Conservation (phyloP, 2,888 invertebrate genomes). For the Xanthorhoe spadicearia region DNA sequence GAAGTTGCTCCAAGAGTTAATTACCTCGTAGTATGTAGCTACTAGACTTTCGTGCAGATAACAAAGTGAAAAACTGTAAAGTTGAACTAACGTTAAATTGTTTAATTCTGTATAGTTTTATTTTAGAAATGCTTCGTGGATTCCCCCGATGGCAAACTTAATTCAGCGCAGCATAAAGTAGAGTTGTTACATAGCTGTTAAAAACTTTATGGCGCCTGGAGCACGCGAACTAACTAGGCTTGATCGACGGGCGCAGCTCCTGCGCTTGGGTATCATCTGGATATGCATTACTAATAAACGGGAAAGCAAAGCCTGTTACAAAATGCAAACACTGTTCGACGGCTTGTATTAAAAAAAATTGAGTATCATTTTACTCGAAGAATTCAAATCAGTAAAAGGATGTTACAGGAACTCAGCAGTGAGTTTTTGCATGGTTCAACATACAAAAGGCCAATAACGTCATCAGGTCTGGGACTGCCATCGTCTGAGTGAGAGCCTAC, state of each 20-base stretch:
- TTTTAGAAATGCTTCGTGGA: constrained; percentile 40
- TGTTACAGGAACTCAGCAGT: too few species aligned
- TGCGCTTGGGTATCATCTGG: constrained; percentile 28
- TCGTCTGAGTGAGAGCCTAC: background rate
- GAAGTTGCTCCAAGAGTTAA: constrained; percentile 5
- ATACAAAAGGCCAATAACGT: too few species aligned
- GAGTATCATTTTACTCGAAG: background rate
- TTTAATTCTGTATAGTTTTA: constrained; percentile 43
- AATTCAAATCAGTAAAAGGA: too few species aligned
- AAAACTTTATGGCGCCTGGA: constrained; percentile 63
- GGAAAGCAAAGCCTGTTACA: background rate
- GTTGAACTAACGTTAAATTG: constrained; percentile 31
- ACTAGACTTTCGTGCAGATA: constrained; percentile 27
- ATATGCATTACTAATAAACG: constrained; percentile 19
- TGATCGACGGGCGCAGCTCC: constrained; percentile 53
- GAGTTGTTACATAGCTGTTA: constrained; percentile 68
- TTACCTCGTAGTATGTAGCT: constrained; percentile 2
- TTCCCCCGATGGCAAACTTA: constrained; percentile 47
- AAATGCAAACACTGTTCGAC: background rate
- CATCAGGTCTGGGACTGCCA: background rate
- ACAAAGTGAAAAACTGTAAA: constrained; percentile 20
- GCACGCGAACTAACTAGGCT: constrained; percentile 67
- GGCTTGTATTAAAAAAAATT: background rate
- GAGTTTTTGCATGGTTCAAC: too few species aligned
- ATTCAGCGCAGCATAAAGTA: constrained; percentile 60